Evolutionary conservation across 2,888 invertebrate species (phyloP).

Genomic region (Dolomedes plantarius): DNA sequence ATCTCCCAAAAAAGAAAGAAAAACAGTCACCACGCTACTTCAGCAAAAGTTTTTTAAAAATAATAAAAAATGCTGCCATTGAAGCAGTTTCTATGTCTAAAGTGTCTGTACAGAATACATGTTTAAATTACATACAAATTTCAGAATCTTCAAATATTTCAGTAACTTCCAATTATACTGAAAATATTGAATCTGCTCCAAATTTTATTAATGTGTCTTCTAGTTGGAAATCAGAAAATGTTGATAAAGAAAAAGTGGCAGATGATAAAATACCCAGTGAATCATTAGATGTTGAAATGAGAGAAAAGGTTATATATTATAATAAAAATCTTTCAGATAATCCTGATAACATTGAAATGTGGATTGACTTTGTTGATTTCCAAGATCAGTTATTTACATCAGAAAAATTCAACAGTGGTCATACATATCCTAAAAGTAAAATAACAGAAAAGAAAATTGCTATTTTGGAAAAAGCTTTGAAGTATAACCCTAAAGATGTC

Average conservation of each 20-base stretch:
- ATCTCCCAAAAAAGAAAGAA: background rate
- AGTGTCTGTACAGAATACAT: background rate
- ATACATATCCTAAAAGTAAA: slow-evolving; percentile 36
- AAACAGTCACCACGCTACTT: slow-evolving; percentile 32
- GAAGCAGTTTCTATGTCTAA: background rate
- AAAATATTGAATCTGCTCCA: background rate
- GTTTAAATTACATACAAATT: slow-evolving; percentile 33
- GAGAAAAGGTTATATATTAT: slow-evolving; percentile 72
- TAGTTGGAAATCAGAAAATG: slow-evolving; percentile 41
- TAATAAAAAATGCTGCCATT: background rate
- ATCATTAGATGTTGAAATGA: slow-evolving; percentile 2
- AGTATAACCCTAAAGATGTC: slow-evolving; percentile 76
- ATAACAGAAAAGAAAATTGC: slow-evolving; percentile 77
- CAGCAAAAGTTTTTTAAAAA: slow-evolving; percentile 21
- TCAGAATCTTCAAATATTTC: no score
- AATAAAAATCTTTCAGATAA: slow-evolving; percentile 76
- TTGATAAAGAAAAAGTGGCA: slow-evolving; percentile 17
- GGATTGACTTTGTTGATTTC: slow-evolving; percentile 78
- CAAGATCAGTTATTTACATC: slow-evolving; percentile 75
- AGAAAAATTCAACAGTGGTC: background rate
- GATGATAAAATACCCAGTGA: background rate
- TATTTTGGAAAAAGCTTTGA: slow-evolving; percentile 77
- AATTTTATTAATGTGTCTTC: slow-evolving; percentile 51
- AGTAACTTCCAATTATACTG: background rate
- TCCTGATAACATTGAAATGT: slow-evolving; percentile 76